Percentiles rank a stretch among this genome's conserved stretches.
These are phyloP conservation scores for Macroramphosus scolopax DNA, from an alignment of 2,797 vertebrate genomes.

Conservation along the genomic window DNA sequence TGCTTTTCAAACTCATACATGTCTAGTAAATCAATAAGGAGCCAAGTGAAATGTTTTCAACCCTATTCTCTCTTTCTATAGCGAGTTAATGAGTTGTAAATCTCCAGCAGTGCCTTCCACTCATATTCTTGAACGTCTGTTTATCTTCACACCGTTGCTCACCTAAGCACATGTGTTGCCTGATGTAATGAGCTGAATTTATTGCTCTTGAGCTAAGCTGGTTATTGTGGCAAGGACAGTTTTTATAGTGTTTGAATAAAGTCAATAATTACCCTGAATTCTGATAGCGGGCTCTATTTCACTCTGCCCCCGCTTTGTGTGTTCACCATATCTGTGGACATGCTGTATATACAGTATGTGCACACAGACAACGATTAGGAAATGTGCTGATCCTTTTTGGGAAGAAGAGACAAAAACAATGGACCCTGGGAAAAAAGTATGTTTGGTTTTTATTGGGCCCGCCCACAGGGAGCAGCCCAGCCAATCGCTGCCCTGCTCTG, in stretches of 20 bases:
- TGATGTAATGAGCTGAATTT: constrained; percentile 35
- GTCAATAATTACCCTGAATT: constrained; percentile 67
- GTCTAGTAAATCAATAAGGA: constrained; percentile 37
- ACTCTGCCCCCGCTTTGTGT: constrained; percentile 16
- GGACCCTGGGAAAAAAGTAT: constrained; percentile 41
- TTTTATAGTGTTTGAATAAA: constrained; percentile 53
- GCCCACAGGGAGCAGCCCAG: constrained; percentile 53
- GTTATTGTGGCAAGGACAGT: constrained; percentile 10
- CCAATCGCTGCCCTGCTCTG: constrained; percentile 37
- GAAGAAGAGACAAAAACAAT: constrained; percentile 30
- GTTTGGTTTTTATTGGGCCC: constrained; percentile 41
- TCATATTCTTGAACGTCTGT: constrained; percentile 20
- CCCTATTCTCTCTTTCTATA: constrained; percentile 43
- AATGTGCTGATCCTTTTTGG: constrained; percentile 24
- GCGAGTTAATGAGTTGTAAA: constrained; percentile 58
- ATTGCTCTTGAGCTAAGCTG: constrained; percentile 32
- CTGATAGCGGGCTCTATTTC: constrained; percentile 34
- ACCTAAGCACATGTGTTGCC: too few relatives aligned
- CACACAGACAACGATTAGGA: constrained; percentile 9
- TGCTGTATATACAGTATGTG: constrained; percentile 23
- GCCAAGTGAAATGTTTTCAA: constrained; percentile 39
- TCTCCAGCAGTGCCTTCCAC: constrained; percentile 12
- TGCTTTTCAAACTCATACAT: constrained; percentile 39
- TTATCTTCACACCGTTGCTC: constrained; percentile 29
- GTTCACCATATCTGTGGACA: constrained; percentile 13